A percentile compares a stretch with the other conserved stretches of the same genome.
These are phyloP conservation scores for Pristionchus exspectatus DNA, from an alignment of 2,888 invertebrate genomes.

Conservation along the genomic window DNA sequence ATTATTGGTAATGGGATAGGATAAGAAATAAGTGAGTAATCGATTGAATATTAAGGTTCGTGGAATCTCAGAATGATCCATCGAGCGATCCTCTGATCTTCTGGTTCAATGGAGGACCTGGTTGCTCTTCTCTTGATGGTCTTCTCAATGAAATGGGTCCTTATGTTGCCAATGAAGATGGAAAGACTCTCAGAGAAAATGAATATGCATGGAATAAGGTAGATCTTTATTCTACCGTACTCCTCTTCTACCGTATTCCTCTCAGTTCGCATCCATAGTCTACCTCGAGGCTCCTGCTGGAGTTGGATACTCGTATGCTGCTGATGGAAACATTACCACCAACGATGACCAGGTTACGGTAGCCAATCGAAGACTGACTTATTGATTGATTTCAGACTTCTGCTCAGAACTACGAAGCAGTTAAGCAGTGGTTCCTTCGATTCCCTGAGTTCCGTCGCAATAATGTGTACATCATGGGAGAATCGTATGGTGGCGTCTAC, in stretches of 20 bases:
- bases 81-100: constrained; percentile 75
- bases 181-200: constrained; percentile 75
- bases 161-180: constrained; percentile 78
- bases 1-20: constrained; percentile 79
- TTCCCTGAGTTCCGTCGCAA: constrained; percentile 80
- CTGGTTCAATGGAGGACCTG: constrained; percentile 80
- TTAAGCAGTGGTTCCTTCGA: constrained; percentile 79
- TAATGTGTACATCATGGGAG: constrained; percentile 81
- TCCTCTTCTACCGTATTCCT: not conserved
- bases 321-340: constrained; percentile 79
- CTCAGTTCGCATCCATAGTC: constrained; percentile 81
- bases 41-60: constrained; percentile 67
- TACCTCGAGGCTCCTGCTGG: constrained; percentile 82
- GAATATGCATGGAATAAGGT: constrained; percentile 79
- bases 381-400: constrained; percentile 75
- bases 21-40: not conserved
- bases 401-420: constrained; percentile 80
- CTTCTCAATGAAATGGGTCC: constrained; percentile 81
- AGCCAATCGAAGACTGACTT: not conserved
- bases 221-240: not conserved
- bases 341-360: constrained; percentile 76
- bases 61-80: constrained; percentile 76
- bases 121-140: constrained; percentile 81
- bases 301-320: constrained; percentile 82
- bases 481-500: constrained; percentile 82